Percentiles rank a stretch among this genome's conserved stretches.
Evolutionary conservation across 2,888 invertebrate genomes (phyloP).

Genomic region (Chesias legatella): DNA sequence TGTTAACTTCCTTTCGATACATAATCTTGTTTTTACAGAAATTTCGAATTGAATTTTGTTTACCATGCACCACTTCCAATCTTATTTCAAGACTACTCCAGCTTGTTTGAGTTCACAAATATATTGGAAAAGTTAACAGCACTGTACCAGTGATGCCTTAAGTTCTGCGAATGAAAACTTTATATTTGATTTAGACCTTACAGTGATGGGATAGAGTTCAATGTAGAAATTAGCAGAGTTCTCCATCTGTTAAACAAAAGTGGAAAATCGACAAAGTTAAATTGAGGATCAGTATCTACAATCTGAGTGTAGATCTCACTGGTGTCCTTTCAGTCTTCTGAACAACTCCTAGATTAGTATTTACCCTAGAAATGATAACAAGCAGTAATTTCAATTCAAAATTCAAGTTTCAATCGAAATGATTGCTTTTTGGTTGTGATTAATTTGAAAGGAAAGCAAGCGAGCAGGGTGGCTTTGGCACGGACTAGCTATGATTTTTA

Average conservation of each 20-base stretch:
- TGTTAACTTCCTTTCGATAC: too few relatives aligned
- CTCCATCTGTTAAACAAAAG: slow-evolving; percentile 26
- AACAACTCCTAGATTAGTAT: background rate
- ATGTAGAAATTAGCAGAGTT: slow-evolving; percentile 6
- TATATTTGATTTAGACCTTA: background rate
- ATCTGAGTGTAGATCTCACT: slow-evolving; percentile 41
- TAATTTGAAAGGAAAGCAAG: too few relatives aligned
- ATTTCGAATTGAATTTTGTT: too few relatives aligned
- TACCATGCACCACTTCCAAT: too few relatives aligned
- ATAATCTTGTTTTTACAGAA: too few relatives aligned
- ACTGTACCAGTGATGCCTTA: background rate
- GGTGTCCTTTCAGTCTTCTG: slow-evolving; percentile 13
- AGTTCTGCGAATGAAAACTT: too few relatives aligned
- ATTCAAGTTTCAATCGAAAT: too few relatives aligned
- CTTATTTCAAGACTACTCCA: background rate
- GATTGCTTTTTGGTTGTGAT: too few relatives aligned
- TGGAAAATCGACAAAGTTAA: slow-evolving; percentile 56
- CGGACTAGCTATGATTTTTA: too few relatives aligned
- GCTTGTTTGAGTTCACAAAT: slow-evolving; percentile 35
- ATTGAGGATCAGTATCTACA: slow-evolving; percentile 57
- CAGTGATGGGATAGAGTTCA: slow-evolving; percentile 2
- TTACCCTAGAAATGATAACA: too few relatives aligned
- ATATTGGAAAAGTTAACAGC: slow-evolving; percentile 52
- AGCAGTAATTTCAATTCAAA: too few relatives aligned
- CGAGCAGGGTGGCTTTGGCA: too few relatives aligned